A percentile compares a stretch with the other conserved stretches of the same genome.
Evolutionary conservation across 2,888 invertebrate genomes (phyloP).

Genomic region (Nasonovia ribisnigri): DNA sequence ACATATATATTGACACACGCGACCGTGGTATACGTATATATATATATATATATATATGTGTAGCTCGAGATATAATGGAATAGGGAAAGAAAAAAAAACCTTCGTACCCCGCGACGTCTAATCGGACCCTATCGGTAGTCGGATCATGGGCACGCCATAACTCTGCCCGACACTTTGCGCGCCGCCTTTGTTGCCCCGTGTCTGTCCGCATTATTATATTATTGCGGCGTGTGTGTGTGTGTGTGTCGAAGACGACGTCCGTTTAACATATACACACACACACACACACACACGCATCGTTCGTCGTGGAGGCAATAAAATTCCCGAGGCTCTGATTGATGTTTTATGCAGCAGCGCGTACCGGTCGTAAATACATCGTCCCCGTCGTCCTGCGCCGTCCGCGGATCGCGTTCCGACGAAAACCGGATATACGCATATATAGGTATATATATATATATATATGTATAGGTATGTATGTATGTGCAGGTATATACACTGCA

Average conservation of each 20-base stretch:
- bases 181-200: constrained; percentile 53
- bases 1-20: background rate
- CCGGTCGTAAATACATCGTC: constrained; percentile 59
- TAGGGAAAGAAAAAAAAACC: background rate
- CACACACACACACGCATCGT: background rate
- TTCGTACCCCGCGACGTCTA: constrained; percentile 6
- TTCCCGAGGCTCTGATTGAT: constrained; percentile 58
- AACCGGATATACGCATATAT: constrained; percentile 42
- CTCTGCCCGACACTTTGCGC: constrained; percentile 56
- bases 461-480: background rate
- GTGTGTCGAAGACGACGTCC: background rate
- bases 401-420: constrained; percentile 46
- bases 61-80: too few relatives aligned
- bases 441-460: background rate
- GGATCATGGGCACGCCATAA: constrained; percentile 53
- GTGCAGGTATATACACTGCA: background rate
- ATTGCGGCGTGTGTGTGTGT: background rate
- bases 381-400: constrained; percentile 31
- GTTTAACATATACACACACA: background rate
- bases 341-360: constrained; percentile 62
- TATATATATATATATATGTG: background rate
- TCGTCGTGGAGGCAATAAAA: constrained; percentile 39
- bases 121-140: constrained; percentile 55
- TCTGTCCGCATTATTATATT: constrained; percentile 46
- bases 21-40: background rate